Percentiles rank a stretch among this genome's conserved stretches.
These are phyloP conservation scores for Leontocebus nigricollis DNA, from an alignment of 2,797 vertebrate genomes.

Conservation along the genomic window DNA sequence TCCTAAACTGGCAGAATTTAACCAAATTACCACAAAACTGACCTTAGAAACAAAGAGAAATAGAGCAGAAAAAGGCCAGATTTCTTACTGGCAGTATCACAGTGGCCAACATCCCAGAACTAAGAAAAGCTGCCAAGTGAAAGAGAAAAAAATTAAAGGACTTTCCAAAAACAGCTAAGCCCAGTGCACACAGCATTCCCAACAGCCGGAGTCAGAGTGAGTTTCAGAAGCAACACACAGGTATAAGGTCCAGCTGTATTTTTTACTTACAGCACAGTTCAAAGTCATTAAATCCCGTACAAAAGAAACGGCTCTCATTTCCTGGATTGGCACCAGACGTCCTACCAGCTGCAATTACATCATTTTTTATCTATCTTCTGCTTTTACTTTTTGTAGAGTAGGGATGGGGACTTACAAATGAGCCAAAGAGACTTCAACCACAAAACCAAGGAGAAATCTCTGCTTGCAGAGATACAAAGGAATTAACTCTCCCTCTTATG, in stretches of 20 bases:
- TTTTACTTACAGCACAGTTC: slow-evolving; percentile 60
- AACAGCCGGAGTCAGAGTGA: slow-evolving; percentile 35
- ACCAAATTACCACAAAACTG: slow-evolving; percentile 71
- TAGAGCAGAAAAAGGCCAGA: slow-evolving; percentile 56
- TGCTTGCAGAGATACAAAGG: slow-evolving; percentile 31
- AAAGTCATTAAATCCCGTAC: slow-evolving; percentile 49
- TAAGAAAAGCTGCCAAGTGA: slow-evolving; percentile 64
- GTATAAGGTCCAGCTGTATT: slow-evolving; percentile 77
- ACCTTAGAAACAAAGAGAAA: slow-evolving; percentile 75
- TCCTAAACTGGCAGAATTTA: slow-evolving; percentile 70
- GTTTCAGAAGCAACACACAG: slow-evolving; percentile 62
- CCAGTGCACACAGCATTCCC: background rate
- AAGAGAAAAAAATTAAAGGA: slow-evolving; percentile 60
- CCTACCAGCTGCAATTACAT: slow-evolving; percentile 58
- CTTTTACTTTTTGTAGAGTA: background rate
- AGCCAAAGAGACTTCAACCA: slow-evolving; percentile 50
- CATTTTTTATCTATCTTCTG: slow-evolving; percentile 44
- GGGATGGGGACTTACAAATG: background rate
- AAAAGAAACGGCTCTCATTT: slow-evolving; percentile 61
- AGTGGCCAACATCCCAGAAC: slow-evolving; percentile 72
- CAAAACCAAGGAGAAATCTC: slow-evolving; percentile 28
- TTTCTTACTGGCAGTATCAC: slow-evolving; percentile 72
- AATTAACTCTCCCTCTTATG: background rate
- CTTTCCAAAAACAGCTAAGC: slow-evolving; percentile 58
- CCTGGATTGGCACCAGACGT: slow-evolving; percentile 47